Evolutionary conservation across 1,140 invertebrate species (phyloP).

Genomic region (Phenacoccus solenopsis): DNA sequence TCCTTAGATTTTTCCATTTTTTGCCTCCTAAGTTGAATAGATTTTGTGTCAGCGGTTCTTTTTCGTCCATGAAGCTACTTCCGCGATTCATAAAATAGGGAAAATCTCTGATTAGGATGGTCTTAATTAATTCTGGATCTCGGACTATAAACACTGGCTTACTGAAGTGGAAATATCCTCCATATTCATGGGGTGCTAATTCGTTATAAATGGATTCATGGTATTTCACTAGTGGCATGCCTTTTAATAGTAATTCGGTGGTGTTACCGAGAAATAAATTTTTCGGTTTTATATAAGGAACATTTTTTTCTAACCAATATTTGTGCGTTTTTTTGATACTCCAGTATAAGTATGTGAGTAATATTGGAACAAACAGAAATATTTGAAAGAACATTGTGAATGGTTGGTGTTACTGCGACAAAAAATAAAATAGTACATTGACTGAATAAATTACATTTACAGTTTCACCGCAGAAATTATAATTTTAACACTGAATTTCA

Average conservation of each 20-base stretch:
- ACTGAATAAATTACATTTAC: too few relatives aligned
- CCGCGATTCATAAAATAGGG: constrained; percentile 28
- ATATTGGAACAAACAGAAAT: neutral
- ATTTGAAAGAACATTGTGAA: neutral
- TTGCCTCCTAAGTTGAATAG: constrained; percentile 19
- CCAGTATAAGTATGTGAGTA: neutral
- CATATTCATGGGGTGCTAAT: constrained; percentile 20
- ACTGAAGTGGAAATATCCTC: constrained; percentile 23
- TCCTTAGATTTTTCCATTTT: constrained; percentile 41
- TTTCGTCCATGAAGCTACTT: constrained; percentile 29
- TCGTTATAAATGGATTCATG: constrained; percentile 27
- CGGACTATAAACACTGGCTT: constrained; percentile 21
- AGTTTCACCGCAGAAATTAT: too few relatives aligned
- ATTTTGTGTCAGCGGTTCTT: constrained; percentile 22
- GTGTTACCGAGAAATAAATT: neutral
- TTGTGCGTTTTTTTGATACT: neutral
- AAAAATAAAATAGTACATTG: too few relatives aligned
- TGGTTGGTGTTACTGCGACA: too few relatives aligned
- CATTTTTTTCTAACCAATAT: neutral
- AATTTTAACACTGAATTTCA: too few relatives aligned
- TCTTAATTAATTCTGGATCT: constrained; percentile 22
- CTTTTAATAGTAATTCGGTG: neutral
- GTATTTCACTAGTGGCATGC: neutral
- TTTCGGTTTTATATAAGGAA: neutral
- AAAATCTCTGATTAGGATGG: constrained; percentile 32